These are phyloP conservation scores for Zaprionus davidi DNA, from an alignment of 1,140 invertebrate species.

Conservation along the genomic window DNA sequence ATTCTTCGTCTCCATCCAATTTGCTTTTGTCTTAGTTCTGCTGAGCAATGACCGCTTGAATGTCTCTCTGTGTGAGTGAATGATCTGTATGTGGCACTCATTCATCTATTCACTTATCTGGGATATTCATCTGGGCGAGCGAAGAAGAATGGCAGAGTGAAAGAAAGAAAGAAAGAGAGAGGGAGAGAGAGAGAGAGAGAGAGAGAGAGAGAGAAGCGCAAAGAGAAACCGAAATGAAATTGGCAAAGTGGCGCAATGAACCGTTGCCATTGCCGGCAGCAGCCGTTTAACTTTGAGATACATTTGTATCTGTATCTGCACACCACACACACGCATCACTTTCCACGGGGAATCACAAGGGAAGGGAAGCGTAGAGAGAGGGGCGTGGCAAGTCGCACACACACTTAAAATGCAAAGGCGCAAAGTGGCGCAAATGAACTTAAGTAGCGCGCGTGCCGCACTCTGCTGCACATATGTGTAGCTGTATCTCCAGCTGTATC, in stretches of 20 bases:
- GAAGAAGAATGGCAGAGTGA: constrained; percentile 11
- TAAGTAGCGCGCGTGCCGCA: constrained; percentile 65
- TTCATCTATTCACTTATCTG: constrained; percentile 30
- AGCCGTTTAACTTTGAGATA: constrained; percentile 27
- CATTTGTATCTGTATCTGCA: constrained; percentile 41
- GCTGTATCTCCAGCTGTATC: constrained; percentile 32
- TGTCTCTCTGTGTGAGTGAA: neutral
- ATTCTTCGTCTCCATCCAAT: constrained; percentile 4
- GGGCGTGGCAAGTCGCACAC: constrained; percentile 21
- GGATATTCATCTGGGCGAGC: constrained; percentile 29
- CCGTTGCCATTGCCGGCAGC: constrained; percentile 47
- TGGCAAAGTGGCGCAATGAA: constrained; percentile 63
- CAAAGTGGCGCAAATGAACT: constrained; percentile 80
- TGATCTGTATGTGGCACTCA: constrained; percentile 16
- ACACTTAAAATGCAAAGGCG: constrained; percentile 71
- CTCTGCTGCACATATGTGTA: constrained; percentile 15
- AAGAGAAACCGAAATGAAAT: constrained; percentile 49
- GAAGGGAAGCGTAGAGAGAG: neutral
- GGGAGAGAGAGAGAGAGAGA: neutral
- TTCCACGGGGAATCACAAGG: neutral
- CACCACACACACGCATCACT: constrained; percentile 26
- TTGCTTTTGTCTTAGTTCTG: constrained; percentile 13
- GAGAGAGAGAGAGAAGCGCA: constrained; percentile 8
- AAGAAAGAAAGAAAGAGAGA: constrained; percentile 8
- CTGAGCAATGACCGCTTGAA: constrained; percentile 35